These are phyloP conservation scores for Ursus arctos DNA, from an alignment of 2,113 vertebrate species.

Conservation along the genomic window DNA sequence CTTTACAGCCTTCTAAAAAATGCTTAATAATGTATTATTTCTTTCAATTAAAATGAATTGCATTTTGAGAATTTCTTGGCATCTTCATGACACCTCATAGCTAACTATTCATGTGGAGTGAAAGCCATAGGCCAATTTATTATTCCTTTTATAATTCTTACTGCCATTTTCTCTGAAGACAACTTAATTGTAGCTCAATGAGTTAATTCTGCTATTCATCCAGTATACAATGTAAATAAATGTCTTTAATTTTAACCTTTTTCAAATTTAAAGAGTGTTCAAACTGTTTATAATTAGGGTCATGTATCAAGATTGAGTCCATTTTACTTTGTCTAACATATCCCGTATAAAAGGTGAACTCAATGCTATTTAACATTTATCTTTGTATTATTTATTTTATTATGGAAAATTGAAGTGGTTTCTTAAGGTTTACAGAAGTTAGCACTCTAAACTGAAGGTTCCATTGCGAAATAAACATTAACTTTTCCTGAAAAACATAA, in stretches of 20 bases:
- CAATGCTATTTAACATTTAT: not conserved
- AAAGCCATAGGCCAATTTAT: not conserved
- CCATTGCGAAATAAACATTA: not conserved
- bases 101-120: not conserved
- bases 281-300: not conserved
- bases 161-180: conserved; percentile 19
- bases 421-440: not conserved
- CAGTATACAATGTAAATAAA: conserved; percentile 23
- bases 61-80: not conserved
- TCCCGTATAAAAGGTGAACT: not conserved
- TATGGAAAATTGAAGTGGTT: not conserved
- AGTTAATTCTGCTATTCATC: conserved; percentile 31
- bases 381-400: not conserved
- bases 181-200: conserved; percentile 48
- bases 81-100: not conserved
- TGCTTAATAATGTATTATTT: not conserved
- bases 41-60: not conserved
- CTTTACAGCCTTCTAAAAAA: not conserved
- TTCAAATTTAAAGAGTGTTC: not conserved
- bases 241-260: not conserved
- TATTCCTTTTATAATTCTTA: conserved; percentile 6
- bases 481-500: not conserved
- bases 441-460: not conserved
- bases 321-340: not conserved
- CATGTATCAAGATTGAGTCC: not conserved